A percentile compares a stretch with the other conserved stretches of the same genome.
These are phyloP conservation scores for Anguilla japonica DNA, from an alignment of 2,113 vertebrate genomes.

Conservation along the genomic window DNA sequence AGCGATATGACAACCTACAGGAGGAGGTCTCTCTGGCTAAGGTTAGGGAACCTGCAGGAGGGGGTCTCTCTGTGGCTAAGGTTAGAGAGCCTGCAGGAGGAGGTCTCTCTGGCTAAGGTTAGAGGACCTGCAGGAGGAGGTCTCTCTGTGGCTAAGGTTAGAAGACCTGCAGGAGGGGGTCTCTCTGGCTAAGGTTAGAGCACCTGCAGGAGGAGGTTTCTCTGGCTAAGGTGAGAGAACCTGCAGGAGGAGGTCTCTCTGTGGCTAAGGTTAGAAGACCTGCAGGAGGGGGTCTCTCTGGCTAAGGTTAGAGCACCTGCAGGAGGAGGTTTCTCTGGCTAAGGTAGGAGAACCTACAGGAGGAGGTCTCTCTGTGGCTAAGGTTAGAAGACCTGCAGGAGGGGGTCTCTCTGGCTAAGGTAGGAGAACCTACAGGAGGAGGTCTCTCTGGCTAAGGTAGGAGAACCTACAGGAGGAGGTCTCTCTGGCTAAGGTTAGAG, in stretches of 20 bases:
- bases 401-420: not conserved
- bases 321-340: constrained; percentile 72
- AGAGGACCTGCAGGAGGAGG: constrained; percentile 67
- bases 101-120: constrained; percentile 79
- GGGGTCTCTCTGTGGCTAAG: constrained; percentile 78
- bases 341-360: not conserved
- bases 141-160: constrained; percentile 76
- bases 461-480: no score
- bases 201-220: constrained; percentile 68
- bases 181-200: not conserved
- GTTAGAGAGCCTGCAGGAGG: constrained; percentile 63
- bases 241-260: constrained; percentile 58
- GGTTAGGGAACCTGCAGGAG: constrained; percentile 62
- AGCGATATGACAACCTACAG: constrained; percentile 85
- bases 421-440: constrained; percentile 48
- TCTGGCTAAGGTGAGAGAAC: constrained; percentile 50
- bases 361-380: constrained; percentile 37
- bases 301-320: constrained; percentile 62
- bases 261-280: constrained; percentile 52
- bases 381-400: not conserved
- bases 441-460: constrained; percentile 43
- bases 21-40: constrained; percentile 80
- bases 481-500: no score
- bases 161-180: not conserved
- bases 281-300: constrained; percentile 56